Base-by-base conservation (phyloP, 2,797 vertebrate genomes). In the Cryptoblepharus egeriae region DNA sequence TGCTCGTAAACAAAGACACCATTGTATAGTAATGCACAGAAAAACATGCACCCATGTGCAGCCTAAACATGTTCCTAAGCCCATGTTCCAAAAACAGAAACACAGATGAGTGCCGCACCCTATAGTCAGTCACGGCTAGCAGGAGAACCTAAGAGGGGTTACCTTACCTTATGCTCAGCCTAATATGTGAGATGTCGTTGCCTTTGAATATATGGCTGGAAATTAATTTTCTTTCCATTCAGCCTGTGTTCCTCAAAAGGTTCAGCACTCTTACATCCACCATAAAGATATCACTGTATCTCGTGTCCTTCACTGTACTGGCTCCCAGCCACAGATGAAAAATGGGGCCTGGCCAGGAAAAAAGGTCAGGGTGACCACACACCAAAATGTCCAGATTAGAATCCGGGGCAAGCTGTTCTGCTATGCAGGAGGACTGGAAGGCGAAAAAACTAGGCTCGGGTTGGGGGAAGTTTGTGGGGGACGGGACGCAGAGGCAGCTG, bases 321-420 rank as follows among this genome's bases (percentile, higher is more conserved):
- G 60, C 61, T 78, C 61, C 75, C 75, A 77, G 75, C 75, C 75
- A 77, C 75, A 30, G 61, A 45, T 22, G 61, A 45, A 78, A 55
- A 30, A 55, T 52, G 30, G 45, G 63, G n/a, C 63, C 35, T 26
- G 24, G 76, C 76, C 82, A 79, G 35, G 69, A 16, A 12, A 67
- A n/a, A 55, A 28, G 82, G 63, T 16, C 63, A 74, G 16, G 18
- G 39, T 79, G 82, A 79, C 39, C 13, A 63, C 16, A 12, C 68
- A 65, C 32, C 24, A 35, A 60, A 74, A 60, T 39, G 28, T 12
- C 39, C 57, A 70, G 63, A 77, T 9, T 60, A 52, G 37, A 37
- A 52, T 22, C 63, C 6, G 18, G 49, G n/a, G 32, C 69, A 83
- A 42, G 37, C 22, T 16, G 16, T 28, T 78, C 28, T 68, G 39